phyloP scores from a whole-genome alignment of 1,140 invertebrate genomes.

The Cydia fagiglandana region DNA sequence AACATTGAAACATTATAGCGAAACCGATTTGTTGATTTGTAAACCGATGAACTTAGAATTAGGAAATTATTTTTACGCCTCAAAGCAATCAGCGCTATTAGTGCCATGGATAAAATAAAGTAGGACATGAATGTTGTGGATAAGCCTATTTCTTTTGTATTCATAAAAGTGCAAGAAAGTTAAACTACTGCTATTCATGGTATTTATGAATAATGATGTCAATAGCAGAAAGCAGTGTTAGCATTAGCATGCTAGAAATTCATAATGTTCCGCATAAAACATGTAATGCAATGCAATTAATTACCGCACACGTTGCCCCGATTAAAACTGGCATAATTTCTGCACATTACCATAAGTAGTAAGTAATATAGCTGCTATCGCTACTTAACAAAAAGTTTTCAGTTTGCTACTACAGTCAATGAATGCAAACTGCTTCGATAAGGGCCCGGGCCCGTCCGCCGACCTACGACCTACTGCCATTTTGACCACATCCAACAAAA shows the following conservation, averaged over 20 bases:
- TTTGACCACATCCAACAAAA: conserved; percentile 41
- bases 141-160: no score
- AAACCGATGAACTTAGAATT: no score
- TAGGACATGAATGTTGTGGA: no score
- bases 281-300: conserved; percentile 14
- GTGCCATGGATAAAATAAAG: no score
- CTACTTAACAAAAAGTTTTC: neutral
- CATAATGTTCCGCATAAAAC: conserved; percentile 15
- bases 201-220: neutral
- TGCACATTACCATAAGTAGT: conserved; percentile 26
- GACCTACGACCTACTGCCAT: conserved; percentile 38
- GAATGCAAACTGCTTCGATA: conserved; percentile 46
- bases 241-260: conserved; percentile 11
- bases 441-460: conserved; percentile 34
- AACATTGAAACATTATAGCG: no score
- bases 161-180: no score
- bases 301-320: conserved; percentile 13
- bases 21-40: no score
- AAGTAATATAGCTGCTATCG: conserved; percentile 15
- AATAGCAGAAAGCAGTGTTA: conserved; percentile 7
- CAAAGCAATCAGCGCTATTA: no score
- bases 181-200: no score
- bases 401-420: conserved; percentile 36
- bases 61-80: no score
- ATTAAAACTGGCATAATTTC: conserved; percentile 17